These are phyloP conservation scores for Monopis laevigella DNA, from an alignment of 2,888 invertebrate genomes.

Conservation along the genomic window DNA sequence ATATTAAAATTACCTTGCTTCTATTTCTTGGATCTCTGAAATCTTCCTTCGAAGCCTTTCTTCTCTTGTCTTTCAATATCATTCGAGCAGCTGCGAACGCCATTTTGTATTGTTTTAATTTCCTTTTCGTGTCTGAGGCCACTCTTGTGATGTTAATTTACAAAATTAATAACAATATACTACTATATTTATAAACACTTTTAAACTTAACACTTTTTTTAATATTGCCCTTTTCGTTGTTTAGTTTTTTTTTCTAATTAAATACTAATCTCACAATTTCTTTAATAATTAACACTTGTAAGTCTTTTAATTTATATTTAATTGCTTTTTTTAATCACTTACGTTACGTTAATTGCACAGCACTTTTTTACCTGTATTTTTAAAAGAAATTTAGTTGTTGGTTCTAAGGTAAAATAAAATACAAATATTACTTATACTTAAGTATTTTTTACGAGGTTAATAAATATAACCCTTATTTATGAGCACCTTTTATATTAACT, in stretches of 20 bases:
- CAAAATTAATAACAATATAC: constrained; percentile 21
- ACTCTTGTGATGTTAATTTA: too few species aligned
- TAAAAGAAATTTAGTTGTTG: too few species aligned
- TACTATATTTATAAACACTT: constrained; percentile 19
- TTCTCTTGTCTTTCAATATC: constrained; percentile 83
- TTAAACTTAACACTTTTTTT: constrained; percentile 19
- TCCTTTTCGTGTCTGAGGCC: too few species aligned
- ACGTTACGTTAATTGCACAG: constrained; percentile 16
- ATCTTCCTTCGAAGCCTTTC: constrained; percentile 84
- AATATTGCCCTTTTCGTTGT: constrained; percentile 38
- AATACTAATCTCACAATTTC: too few species aligned
- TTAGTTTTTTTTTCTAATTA: too few species aligned
- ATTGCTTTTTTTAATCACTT: constrained; percentile 18
- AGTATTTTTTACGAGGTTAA: too few species aligned
- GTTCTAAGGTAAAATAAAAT: too few species aligned
- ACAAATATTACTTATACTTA: too few species aligned
- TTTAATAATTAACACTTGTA: constrained; percentile 21
- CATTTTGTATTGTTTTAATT: constrained; percentile 54
- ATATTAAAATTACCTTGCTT: constrained; percentile 75
- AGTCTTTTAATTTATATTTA: constrained; percentile 19
- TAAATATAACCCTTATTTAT: too few species aligned
- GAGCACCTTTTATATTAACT: too few species aligned
- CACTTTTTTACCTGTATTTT: constrained; percentile 13
- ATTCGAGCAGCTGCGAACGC: constrained; percentile 86
- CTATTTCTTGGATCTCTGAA: constrained; percentile 76